Evolutionary conservation across 2,888 invertebrate species (phyloP).

Genomic region (Noctua pronuba): DNA sequence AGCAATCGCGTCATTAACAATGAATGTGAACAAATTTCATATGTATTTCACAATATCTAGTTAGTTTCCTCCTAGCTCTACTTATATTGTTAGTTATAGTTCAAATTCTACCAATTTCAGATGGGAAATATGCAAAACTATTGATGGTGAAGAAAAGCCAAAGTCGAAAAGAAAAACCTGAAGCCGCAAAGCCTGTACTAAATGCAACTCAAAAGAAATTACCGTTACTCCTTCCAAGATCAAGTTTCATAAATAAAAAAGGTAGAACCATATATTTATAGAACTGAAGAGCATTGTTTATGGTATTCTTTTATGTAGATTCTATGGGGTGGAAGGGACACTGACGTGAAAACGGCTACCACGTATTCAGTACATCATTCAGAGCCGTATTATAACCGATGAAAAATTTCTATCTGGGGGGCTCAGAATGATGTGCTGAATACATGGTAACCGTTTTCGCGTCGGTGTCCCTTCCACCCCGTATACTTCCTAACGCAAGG

Average conservation of each 20-base stretch:
- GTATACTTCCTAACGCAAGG: neutral
- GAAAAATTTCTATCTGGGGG: too few species aligned
- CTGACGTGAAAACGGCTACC: too few species aligned
- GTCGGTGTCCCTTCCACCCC: too few species aligned
- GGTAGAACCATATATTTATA: constrained; percentile 68
- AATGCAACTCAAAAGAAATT: constrained; percentile 71
- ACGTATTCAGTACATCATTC: too few species aligned
- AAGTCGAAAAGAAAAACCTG: constrained; percentile 67
- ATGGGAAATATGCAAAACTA: constrained; percentile 78
- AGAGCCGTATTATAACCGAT: too few species aligned
- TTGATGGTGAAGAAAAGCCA: constrained; percentile 78
- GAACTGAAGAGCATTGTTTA: neutral
- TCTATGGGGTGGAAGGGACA: neutral
- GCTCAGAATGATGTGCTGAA: too few species aligned
- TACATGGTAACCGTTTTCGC: too few species aligned
- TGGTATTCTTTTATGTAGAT: neutral
- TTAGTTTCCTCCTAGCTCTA: neutral
- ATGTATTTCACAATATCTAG: neutral
- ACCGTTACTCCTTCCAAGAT: constrained; percentile 80
- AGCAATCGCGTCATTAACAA: neutral
- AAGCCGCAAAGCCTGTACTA: constrained; percentile 36
- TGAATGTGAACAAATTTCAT: neutral
- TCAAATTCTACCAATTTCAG: constrained; percentile 70
- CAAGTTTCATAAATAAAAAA: constrained; percentile 76
- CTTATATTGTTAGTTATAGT: neutral